Percentiles rank a stretch among this genome's conserved stretches.
Evolutionary conservation across 2,888 invertebrate species (phyloP).

Genomic region (Steromphala cineraria): DNA sequence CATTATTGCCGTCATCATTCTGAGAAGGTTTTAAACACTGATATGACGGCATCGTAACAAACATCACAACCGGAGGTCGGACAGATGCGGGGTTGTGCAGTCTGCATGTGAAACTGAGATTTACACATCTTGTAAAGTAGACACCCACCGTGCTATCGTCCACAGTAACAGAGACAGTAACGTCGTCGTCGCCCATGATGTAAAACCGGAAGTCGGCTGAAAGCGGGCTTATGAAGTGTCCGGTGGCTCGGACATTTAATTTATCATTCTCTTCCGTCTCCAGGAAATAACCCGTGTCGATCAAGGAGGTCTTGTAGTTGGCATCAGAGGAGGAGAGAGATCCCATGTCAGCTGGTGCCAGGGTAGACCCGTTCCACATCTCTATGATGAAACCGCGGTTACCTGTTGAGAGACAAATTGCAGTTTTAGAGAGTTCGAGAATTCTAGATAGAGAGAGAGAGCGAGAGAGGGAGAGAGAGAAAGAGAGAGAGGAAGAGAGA

Average conservation of each 20-base stretch:
- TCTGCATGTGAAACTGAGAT: no score
- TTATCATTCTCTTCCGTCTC: conserved; percentile 12
- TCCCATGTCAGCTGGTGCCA: conserved; percentile 24
- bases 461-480: neutral
- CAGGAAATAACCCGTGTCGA: conserved; percentile 26
- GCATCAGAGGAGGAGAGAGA: conserved; percentile 18
- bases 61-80: no score
- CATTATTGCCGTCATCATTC: no score
- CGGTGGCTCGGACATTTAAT: conserved; percentile 24
- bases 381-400: conserved; percentile 36
- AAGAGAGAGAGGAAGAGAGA: neutral
- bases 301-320: conserved; percentile 24
- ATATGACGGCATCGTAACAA: no score
- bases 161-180: neutral
- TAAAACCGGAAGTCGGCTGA: conserved; percentile 44
- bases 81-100: no score
- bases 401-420: conserved; percentile 24
- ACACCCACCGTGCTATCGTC: no score
- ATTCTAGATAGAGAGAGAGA: neutral
- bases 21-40: no score
- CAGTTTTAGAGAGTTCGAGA: neutral
- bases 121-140: no score
- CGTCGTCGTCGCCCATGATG: conserved; percentile 43
- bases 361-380: conserved; percentile 30
- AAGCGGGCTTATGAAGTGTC: conserved; percentile 47